Base-by-base conservation (phyloP, 2,797 vertebrate genomes). In the Aulostomus chinensis region DNA sequence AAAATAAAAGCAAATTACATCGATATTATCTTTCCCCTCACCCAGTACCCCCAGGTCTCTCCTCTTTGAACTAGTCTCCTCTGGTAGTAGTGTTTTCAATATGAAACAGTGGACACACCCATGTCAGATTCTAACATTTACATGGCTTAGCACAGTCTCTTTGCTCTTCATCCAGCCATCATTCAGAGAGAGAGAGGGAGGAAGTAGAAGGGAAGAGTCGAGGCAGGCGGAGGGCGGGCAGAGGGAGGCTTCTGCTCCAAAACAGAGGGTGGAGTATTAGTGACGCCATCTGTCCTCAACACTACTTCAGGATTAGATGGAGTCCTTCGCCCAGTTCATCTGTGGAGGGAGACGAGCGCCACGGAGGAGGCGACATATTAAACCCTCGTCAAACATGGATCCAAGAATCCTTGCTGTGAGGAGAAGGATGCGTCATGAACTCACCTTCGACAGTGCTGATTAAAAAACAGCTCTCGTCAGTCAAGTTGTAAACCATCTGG, bases 401-500 rank as follows among this genome's bases (percentile, higher is more conserved):
- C 8, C 12, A 32, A 4, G 10, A 30, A 30, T 4, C n/a, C 3
- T 5, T 11, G 6, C n/a, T 10, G 26, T 10, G 26, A 29, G 9
- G 9, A n/a, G n/a, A 7, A 5, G 5, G 2, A 7, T 7, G 2
- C 9, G 9, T 9, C 3, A 28, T 9, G 4, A 11, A 62, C 63
- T 15, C 89, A 96, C 95, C 95, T 94, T 96, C 94, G 78, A 97
- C 86, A 55, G 92, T 94, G 84, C 92, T 92, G 84, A 97, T 94
- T 81, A 95, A 86, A 91, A 96, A 96, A 81, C 93, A 96, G 84
- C 93, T 96, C 86, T 97, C 95, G 61, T 97, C 95, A 54, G 93
- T 90, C 81, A 97, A 92, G 83, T 96, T 97, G 72, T 94, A 95
- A 91, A 97, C 94, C 95, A 97, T 94, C 95, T 96, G 70, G 16